Evolutionary conservation across 2,888 invertebrate species (phyloP).

Genomic region (Orthosia gothica): DNA sequence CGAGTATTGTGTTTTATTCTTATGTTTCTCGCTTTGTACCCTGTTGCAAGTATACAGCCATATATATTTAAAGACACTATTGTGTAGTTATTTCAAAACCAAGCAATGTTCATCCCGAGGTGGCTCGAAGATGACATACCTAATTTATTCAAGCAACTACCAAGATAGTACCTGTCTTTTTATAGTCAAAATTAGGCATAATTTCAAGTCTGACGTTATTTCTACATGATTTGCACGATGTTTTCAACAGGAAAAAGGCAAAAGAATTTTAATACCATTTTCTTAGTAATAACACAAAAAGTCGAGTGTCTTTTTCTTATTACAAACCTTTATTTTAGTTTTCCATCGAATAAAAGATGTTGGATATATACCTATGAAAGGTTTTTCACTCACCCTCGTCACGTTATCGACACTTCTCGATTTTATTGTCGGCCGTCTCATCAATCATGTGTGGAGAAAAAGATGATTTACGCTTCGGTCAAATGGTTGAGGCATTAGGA

Average conservation of each 20-base stretch:
- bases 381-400: slow-evolving; percentile 59
- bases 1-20: neutral
- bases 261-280: slow-evolving; percentile 21
- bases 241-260: slow-evolving; percentile 1
- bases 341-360: slow-evolving; percentile 43
- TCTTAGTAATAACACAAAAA: slow-evolving; percentile 26
- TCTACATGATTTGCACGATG: neutral
- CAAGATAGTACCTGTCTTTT: neutral
- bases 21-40: neutral
- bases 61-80: neutral
- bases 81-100: slow-evolving; percentile 3
- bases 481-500: slow-evolving; percentile 8
- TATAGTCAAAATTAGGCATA: neutral
- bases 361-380: slow-evolving; percentile 25
- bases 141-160: neutral
- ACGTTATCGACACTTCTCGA: slow-evolving; percentile 43
- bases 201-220: slow-evolving; percentile 2
- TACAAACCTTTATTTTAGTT: slow-evolving; percentile 54
- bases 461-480: slow-evolving; percentile 54
- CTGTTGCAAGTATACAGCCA: neutral
- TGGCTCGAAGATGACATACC: too few relatives aligned
- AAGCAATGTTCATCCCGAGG: neutral
- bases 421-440: slow-evolving; percentile 55
- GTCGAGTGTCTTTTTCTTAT: slow-evolving; percentile 23
- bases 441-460: slow-evolving; percentile 53